Evolutionary conservation across 2,797 vertebrate genomes (phyloP).

Genomic region (Syngnathus rostellatus): DNA sequence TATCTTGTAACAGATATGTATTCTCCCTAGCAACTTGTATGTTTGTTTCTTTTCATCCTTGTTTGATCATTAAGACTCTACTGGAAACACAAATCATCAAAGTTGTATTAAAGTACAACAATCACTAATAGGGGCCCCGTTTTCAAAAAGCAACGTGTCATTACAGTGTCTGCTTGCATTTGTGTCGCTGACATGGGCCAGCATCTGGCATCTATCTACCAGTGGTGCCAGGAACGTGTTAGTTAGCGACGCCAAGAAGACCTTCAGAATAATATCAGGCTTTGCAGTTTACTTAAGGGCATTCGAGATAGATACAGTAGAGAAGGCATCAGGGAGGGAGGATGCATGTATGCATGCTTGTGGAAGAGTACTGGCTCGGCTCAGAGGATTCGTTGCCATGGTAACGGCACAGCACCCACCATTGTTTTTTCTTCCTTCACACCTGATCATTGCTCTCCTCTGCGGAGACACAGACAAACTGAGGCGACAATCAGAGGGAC

Average conservation of each 20-base stretch:
- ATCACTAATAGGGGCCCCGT: not conserved
- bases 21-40: too few relatives aligned
- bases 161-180: not conserved
- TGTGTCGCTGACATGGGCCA: not conserved
- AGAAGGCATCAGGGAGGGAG: slow-evolving; percentile 27
- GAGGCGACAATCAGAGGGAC: slow-evolving; percentile 27
- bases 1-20: too few relatives aligned
- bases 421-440: slow-evolving; percentile 15
- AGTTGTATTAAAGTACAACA: not conserved
- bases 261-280: slow-evolving; percentile 26
- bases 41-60: too few relatives aligned
- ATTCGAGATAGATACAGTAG: slow-evolving; percentile 41
- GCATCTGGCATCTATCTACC: not conserved
- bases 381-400: slow-evolving; percentile 69
- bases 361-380: slow-evolving; percentile 52
- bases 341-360: slow-evolving; percentile 24
- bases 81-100: too few relatives aligned
- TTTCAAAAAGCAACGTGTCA: not conserved
- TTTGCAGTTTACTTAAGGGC: slow-evolving; percentile 32
- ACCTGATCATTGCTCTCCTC: slow-evolving; percentile 18
- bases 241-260: too few relatives aligned
- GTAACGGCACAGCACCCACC: slow-evolving; percentile 57
- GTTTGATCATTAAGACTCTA: too few relatives aligned
- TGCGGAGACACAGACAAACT: slow-evolving; percentile 22
- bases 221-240: too few relatives aligned